phyloP scores from a whole-genome alignment of 1,140 invertebrate genomes.

The Asobara japonica region DNA sequence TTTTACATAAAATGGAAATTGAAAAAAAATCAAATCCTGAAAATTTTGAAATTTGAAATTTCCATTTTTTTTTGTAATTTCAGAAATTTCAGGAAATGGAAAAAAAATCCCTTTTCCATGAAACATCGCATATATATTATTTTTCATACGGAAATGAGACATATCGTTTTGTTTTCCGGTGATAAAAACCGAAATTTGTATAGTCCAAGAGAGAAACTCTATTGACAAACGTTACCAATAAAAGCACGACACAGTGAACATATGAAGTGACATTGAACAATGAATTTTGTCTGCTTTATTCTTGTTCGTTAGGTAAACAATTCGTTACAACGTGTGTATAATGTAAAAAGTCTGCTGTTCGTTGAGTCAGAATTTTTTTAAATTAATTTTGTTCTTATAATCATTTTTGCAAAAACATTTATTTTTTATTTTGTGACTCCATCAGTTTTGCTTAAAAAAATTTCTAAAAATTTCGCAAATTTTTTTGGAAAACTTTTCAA shows the following conservation, averaged over 20 bases:
- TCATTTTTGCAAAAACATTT: too few relatives aligned
- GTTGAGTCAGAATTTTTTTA: background rate
- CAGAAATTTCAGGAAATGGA: too few relatives aligned
- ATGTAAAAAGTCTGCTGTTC: conserved; percentile 13
- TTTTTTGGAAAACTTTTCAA: too few relatives aligned
- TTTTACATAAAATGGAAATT: too few relatives aligned
- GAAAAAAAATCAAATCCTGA: too few relatives aligned
- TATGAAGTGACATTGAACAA: background rate
- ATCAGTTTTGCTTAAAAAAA: too few relatives aligned
- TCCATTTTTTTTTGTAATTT: too few relatives aligned
- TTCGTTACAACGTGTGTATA: conserved; percentile 24
- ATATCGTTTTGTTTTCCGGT: conserved; percentile 47
- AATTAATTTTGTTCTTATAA: background rate
- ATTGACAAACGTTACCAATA: background rate
- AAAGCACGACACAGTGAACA: background rate
- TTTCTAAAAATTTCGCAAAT: too few relatives aligned
- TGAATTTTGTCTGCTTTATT: conserved; percentile 22
- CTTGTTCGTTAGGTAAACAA: background rate
- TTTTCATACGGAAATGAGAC: conserved; percentile 34
- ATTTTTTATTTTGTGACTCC: too few relatives aligned
- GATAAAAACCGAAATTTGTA: conserved; percentile 27
- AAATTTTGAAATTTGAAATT: too few relatives aligned
- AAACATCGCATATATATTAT: too few relatives aligned
- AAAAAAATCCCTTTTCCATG: too few relatives aligned
- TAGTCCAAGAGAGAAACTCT: conserved; percentile 6